Base-by-base conservation (phyloP, 2,888 invertebrate genomes). In the Dicranocentrus wangi region DNA sequence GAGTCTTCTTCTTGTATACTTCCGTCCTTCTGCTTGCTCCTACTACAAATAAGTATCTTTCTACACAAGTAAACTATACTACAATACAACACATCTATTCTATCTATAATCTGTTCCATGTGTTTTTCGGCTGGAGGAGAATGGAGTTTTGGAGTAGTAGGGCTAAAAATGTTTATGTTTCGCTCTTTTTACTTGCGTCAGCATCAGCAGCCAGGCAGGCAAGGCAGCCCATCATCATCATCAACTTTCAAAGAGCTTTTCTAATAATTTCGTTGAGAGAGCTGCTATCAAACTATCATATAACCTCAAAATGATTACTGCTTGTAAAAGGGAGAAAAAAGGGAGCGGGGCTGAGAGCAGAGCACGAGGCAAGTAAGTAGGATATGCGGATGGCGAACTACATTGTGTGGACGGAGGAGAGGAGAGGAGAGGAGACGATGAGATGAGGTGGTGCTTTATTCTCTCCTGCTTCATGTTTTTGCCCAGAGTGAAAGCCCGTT, bases 201-300 rank as follows among this genome's bases (percentile, higher is more conserved):
- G 47, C 47, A 66, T 13, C 28, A 10, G 39, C n/a, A n/a, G 10
- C 10, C 63, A 63, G n/a, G n/a, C n/a, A n/a, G n/a, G n/a, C n/a
- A n/a, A n/a, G n/a, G n/a, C n/a, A n/a, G n/a, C n/a, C 25, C 66
- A 27, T 39, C 47, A 66, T 66, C 47, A 66, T 66, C 47, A 17
- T 66, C 66, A 27, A 66, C 47, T 47, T 66, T 66, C 51, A 63
- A 63, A 63, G 63, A 42, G 63, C 60, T 60, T 60, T 25, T 60
- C 5, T n/a, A 60, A 60, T 28, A 28, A 55, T 55, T 21, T 55
- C 28, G 19, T 13, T 17, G 60, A 28, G 60, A 60, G 32, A 17
- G 28, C n/a, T 55, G 55, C 55, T 55, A 55, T 55, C 55, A 55
- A 25, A 63, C 23, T 19, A 63, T 2, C 32, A 32, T 47, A 55